phyloP scores from a whole-genome alignment of 2,113 vertebrate species.

The Felis catus region DNA sequence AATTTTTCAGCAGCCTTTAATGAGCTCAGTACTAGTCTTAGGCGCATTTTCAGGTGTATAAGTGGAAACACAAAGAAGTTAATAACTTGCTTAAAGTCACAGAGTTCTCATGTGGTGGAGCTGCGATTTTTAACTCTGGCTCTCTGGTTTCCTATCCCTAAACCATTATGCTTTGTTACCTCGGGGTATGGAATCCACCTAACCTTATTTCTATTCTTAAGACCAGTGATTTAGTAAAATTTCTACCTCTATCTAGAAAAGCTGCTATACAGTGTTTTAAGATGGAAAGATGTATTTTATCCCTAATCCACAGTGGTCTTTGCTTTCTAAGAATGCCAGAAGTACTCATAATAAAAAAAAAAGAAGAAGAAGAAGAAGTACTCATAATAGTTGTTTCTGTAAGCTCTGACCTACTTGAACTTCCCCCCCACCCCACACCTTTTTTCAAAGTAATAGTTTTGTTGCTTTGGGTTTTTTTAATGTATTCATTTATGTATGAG shows the following conservation, averaged over 20 bases:
- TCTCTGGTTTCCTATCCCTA: conserved; percentile 1
- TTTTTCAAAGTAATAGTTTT: neutral
- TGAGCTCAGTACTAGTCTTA: neutral
- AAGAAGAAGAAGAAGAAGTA: neutral
- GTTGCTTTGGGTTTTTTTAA: neutral
- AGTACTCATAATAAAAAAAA: neutral
- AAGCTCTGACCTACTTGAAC: neutral
- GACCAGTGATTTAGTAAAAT: neutral
- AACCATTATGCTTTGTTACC: neutral
- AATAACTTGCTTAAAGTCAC: neutral
- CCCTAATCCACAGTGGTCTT: neutral
- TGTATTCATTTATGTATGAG: neutral
- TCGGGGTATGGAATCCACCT: neutral
- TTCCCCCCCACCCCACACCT: neutral
- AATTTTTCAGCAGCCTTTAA: neutral
- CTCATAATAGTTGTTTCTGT: neutral
- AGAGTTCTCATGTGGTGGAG: neutral
- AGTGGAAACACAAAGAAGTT: neutral
- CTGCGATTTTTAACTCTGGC: neutral
- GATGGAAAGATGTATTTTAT: neutral
- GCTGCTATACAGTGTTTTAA: neutral
- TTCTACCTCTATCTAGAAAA: conserved; percentile 43
- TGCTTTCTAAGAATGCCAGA: neutral
- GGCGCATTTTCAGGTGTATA: neutral
- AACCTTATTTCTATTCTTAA: neutral